phyloP scores from a whole-genome alignment of 2,113 vertebrate genomes.

The Tricholaema leucomelas region DNA sequence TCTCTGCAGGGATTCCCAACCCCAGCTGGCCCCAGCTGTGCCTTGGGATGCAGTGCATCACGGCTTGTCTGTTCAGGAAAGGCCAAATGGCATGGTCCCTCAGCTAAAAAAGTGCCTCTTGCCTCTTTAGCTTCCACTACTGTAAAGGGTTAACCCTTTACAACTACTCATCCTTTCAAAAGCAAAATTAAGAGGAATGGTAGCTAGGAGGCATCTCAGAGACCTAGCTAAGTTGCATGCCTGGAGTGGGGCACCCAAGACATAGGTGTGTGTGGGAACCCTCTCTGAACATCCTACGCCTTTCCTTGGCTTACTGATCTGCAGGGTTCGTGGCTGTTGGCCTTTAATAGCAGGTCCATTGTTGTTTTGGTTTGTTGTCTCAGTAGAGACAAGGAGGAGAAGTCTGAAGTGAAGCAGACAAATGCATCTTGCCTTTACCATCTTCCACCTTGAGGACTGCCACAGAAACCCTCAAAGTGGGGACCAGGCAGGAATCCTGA shows the following conservation, averaged over 20 bases:
- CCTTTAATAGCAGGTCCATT: neutral
- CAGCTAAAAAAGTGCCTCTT: neutral
- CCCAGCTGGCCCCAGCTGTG: neutral
- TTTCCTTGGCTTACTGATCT: neutral
- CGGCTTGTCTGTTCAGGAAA: neutral
- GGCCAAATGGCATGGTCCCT: neutral
- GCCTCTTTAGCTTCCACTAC: neutral
- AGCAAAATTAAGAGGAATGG: neutral
- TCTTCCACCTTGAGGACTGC: neutral
- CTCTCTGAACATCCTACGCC: neutral
- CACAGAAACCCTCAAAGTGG: neutral
- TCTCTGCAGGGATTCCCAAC: accelerated
- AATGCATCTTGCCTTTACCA: neutral
- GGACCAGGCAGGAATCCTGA: neutral
- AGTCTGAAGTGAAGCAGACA: neutral
- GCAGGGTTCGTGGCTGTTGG: neutral
- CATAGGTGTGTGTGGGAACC: neutral
- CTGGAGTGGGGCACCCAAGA: neutral
- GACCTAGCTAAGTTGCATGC: neutral
- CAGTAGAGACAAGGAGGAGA: neutral
- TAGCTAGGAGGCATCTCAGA: neutral
- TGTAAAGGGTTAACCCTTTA: too few relatives aligned
- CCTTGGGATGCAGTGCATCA: accelerated
- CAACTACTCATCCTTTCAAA: neutral
- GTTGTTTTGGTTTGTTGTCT: neutral